Base-by-base conservation (phyloP, 2,888 invertebrate genomes). In the Leistus spinibarbis region DNA sequence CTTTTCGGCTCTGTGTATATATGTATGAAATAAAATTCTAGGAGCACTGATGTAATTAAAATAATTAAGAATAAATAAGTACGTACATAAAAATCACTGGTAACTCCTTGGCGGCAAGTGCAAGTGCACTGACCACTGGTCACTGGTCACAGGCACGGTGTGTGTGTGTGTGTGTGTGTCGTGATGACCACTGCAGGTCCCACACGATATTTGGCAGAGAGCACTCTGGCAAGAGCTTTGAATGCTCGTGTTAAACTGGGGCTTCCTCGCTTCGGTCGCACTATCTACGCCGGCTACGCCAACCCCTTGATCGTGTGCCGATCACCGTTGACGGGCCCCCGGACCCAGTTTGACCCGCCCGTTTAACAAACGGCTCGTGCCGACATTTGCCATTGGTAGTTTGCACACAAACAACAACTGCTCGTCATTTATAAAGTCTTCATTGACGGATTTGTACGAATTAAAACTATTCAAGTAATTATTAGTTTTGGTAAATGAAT, bases 341-440 rank as follows among this genome's bases (percentile, higher is more conserved):
- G 40, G 40, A 40, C 13, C 40, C 40, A 40, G 10, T 40, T 40
- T 40, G 22, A 60, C 17, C 60, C 60, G 60, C 60, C 60, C 20
- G 60, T 20, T 40, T 60, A 7, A 60, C 60, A 60, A 60, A 19
- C 60, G 60, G 20, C 60, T 19, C 19, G 57, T 60, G 60, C 60
- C 60, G 20, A 5, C 3, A 10, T 5, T 10, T 17, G 16, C 17
- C 60, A 60, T 60, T 20, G 10, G 60, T 60, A 60, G 60, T 60
- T 22, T 54, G 54, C 54, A 54, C 20, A 7, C 10, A 3, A 40
- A 10, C 40, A 40, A 40, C 40, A 40, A 40, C 3, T 40, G 40
- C 4, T 40, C 40, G 2, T 40, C 40, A 2, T 10, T n/a, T n/a
- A 40, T 10, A 4, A 7, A 40, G 40, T 40, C 40, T 4, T 1